A percentile compares a stretch with the other conserved stretches of the same genome.
Evolutionary conservation across 2,888 invertebrate species (phyloP).

Genomic region (Dinocampus coccinellae): DNA sequence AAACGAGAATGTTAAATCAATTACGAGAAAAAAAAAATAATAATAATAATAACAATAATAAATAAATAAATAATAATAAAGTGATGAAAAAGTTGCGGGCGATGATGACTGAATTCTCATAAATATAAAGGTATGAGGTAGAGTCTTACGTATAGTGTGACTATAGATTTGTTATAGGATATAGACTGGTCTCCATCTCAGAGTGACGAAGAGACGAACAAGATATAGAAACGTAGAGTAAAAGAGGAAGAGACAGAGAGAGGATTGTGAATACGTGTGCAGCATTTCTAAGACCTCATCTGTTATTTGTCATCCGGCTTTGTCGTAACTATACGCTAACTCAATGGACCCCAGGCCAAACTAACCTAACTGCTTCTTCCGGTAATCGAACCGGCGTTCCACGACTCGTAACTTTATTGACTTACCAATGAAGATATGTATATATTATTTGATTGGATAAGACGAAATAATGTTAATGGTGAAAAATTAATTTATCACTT

Average conservation of each 20-base stretch:
- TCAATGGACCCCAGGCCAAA: slow-evolving; percentile 57
- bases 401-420: slow-evolving; percentile 32
- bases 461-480: background rate
- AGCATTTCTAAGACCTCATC: slow-evolving; percentile 58
- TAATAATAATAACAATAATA: too few species aligned
- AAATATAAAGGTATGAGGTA: background rate
- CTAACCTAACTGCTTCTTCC: slow-evolving; percentile 58
- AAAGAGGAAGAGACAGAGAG: slow-evolving; percentile 22
- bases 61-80: too few species aligned
- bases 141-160: background rate
- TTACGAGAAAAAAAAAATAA: slow-evolving; percentile 53
- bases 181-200: background rate
- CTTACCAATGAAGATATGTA: background rate
- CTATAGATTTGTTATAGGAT: slow-evolving; percentile 6
- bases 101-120: too few species aligned
- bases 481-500: background rate
- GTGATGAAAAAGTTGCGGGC: background rate
- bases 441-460: background rate
- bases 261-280: slow-evolving; percentile 53
- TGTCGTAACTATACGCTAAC: slow-evolving; percentile 58
- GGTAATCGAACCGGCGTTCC: slow-evolving; percentile 54
- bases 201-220: slow-evolving; percentile 25
- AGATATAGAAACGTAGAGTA: slow-evolving; percentile 26
- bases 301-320: slow-evolving; percentile 61
- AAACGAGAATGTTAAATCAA: slow-evolving; percentile 61